phyloP scores from a whole-genome alignment of 2,113 vertebrate genomes.

The Hippocampus comes region DNA sequence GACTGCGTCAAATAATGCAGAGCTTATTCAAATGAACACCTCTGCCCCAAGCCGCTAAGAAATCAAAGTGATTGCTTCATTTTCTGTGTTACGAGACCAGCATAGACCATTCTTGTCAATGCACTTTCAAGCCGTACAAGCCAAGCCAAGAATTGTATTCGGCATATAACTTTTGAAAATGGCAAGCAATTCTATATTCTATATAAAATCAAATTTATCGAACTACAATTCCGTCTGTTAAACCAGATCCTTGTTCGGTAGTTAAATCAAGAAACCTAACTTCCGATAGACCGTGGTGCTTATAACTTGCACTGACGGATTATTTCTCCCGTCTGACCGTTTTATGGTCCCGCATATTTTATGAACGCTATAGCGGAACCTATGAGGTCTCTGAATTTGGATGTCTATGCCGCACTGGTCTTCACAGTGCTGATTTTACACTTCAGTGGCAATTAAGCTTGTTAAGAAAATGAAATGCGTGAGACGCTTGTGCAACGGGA shows the following conservation, averaged over 20 bases:
- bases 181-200: background rate
- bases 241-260: background rate
- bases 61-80: constrained; percentile 13
- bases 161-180: background rate
- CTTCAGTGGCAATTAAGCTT: no score
- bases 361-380: background rate
- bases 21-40: constrained; percentile 20
- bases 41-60: constrained; percentile 10
- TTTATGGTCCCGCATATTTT: constrained; percentile 9
- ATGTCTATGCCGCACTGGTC: no score
- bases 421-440: no score
- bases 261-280: background rate
- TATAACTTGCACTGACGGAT: background rate
- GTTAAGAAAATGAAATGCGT: no score
- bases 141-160: constrained; percentile 7
- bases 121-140: constrained; percentile 1
- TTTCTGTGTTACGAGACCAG: constrained; percentile 15
- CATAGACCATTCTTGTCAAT: constrained; percentile 16
- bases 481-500: no score
- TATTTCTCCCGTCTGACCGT: constrained; percentile 8
- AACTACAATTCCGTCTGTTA: constrained; percentile 6
- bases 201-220: constrained; percentile 1
- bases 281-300: background rate
- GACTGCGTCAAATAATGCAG: constrained; percentile 26
- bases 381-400: no score